Evolutionary conservation across 1,140 invertebrate species (phyloP).

Genomic region (Macrostomum lignano): DNA sequence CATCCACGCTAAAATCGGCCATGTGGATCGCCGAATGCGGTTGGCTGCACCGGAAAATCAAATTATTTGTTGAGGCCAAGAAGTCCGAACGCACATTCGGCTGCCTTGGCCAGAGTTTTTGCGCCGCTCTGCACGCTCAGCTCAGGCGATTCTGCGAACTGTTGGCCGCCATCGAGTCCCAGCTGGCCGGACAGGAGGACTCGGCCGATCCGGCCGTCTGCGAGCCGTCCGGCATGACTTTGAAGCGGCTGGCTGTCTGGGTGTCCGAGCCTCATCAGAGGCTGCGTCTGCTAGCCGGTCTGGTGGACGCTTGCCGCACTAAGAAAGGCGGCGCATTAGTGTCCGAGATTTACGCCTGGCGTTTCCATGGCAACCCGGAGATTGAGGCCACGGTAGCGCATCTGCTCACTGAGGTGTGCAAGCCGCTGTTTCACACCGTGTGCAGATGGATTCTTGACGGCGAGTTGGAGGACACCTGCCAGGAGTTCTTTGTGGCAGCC

Average conservation of each 20-base stretch:
- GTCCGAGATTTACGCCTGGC: constrained; percentile 47
- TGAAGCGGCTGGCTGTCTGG: constrained; percentile 49
- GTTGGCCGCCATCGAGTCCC: constrained; percentile 52
- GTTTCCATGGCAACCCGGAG: constrained; percentile 48
- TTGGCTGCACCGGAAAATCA: constrained; percentile 49
- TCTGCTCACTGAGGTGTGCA: constrained; percentile 36
- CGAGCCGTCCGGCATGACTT: constrained; percentile 33
- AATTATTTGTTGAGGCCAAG: constrained; percentile 36
- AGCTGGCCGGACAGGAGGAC: constrained; percentile 30
- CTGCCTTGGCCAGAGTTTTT: constrained; percentile 48
- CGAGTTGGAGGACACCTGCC: constrained; percentile 53
- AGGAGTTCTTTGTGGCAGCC: constrained; percentile 72
- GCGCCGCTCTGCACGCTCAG: constrained; percentile 50
- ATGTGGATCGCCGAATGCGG: constrained; percentile 61
- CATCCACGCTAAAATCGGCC: too few relatives aligned
- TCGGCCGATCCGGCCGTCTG: constrained; percentile 7
- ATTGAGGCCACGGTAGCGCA: constrained; percentile 29
- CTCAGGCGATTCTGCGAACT: constrained; percentile 57
- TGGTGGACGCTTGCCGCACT: constrained; percentile 41
- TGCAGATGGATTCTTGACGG: constrained; percentile 45
- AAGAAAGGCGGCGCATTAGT: constrained; percentile 56
- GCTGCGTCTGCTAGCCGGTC: constrained; percentile 46
- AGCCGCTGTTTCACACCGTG: constrained; percentile 56
- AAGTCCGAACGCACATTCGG: constrained; percentile 32
- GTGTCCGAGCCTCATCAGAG: constrained; percentile 44